Percentiles rank a stretch among this genome's conserved stretches.
Evolutionary conservation across 2,113 vertebrate genomes (phyloP).

Genomic region (Benitochromis conjunctus): DNA sequence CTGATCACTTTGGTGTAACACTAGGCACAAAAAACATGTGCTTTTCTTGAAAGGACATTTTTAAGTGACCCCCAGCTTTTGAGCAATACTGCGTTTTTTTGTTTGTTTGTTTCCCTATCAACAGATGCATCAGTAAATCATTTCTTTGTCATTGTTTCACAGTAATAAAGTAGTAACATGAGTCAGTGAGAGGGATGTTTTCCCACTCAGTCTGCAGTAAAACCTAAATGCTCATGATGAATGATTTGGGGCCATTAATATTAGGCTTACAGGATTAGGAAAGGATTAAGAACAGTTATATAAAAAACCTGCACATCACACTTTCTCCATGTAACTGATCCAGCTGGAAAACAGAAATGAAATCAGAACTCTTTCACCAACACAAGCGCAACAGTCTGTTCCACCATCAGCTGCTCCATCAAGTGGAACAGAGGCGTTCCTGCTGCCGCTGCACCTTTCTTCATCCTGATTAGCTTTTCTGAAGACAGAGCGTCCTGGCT

Average conservation of each 20-base stretch:
- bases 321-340: neutral
- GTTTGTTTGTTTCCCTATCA: neutral
- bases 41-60: too few relatives aligned
- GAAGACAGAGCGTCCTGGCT: neutral
- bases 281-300: constrained; percentile 12
- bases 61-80: neutral
- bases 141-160: neutral
- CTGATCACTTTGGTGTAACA: too few relatives aligned
- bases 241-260: constrained; percentile 3
- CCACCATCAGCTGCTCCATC: neutral
- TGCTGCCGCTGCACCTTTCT: neutral
- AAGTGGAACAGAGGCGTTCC: neutral
- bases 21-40: too few relatives aligned
- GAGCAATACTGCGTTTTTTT: neutral
- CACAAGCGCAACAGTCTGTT: neutral
- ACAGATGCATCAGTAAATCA: neutral
- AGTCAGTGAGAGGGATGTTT: neutral
- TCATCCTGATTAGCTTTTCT: constrained; percentile 1
- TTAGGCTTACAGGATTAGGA: constrained; percentile 10
- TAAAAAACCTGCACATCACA: neutral
- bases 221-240: neutral
- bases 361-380: neutral
- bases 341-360: neutral
- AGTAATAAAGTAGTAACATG: neutral
- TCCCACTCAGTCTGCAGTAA: neutral